These are phyloP conservation scores for Drosophila nikananu DNA, from an alignment of 1,140 invertebrate species.

Conservation along the genomic window DNA sequence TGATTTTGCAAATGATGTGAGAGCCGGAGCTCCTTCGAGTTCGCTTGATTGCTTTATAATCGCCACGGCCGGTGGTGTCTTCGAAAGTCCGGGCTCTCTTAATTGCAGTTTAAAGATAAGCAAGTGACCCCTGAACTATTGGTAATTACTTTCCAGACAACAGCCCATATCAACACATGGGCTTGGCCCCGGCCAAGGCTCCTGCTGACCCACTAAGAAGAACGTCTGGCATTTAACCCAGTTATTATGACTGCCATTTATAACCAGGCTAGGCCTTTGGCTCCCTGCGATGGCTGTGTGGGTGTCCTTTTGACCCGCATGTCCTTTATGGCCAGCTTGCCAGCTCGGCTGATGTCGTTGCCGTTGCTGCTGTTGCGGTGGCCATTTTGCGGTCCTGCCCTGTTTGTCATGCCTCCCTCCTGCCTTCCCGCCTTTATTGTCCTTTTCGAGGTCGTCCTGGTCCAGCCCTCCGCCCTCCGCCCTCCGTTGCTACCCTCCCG, in stretches of 20 bases:
- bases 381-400: constrained; percentile 68
- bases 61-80: constrained; percentile 46
- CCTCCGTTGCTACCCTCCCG: constrained; percentile 8
- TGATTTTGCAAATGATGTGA: constrained; percentile 84
- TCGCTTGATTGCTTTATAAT: constrained; percentile 81
- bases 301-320: constrained; percentile 81
- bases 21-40: constrained; percentile 21
- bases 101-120: constrained; percentile 77
- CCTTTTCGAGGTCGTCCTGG: constrained; percentile 59
- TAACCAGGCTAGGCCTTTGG: constrained; percentile 52
- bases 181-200: constrained; percentile 3
- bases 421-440: constrained; percentile 49
- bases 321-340: constrained; percentile 73
- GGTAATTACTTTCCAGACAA: constrained; percentile 74
- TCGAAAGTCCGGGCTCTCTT: constrained; percentile 41
- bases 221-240: constrained; percentile 75
- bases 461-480: constrained; percentile 24
- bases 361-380: constrained; percentile 63
- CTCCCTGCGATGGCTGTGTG: constrained; percentile 54
- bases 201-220: constrained; percentile 53
- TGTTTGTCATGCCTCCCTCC: constrained; percentile 52
- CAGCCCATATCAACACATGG: constrained; percentile 75
- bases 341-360: constrained; percentile 33
- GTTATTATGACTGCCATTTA: constrained; percentile 82
- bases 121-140: constrained; percentile 73